Evolutionary conservation across 1,140 invertebrate species (phyloP).

Genomic region (Polypedilum pembai): DNA sequence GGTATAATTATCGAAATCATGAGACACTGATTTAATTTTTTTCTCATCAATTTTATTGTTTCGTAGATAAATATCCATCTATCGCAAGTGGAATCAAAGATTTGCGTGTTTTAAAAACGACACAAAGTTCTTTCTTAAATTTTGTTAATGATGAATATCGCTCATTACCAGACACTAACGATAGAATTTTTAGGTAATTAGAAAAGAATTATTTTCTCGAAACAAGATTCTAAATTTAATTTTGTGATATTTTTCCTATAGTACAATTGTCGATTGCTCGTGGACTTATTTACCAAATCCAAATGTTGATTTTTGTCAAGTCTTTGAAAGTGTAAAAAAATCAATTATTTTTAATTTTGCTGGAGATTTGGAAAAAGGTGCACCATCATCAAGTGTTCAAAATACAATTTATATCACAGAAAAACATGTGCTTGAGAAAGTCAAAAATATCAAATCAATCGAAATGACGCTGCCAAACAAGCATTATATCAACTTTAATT

Average conservation of each 20-base stretch:
- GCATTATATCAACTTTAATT: constrained; percentile 65
- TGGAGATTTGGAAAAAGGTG: constrained; percentile 56
- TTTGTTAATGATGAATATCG: constrained; percentile 69
- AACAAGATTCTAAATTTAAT: no score
- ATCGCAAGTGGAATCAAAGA: constrained; percentile 57
- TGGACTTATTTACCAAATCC: constrained; percentile 60
- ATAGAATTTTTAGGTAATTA: constrained; percentile 52
- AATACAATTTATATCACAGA: constrained; percentile 64
- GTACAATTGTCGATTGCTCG: constrained; percentile 60
- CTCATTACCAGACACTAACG: constrained; percentile 61
- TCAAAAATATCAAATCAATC: constrained; percentile 54
- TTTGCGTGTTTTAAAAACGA: constrained; percentile 64
- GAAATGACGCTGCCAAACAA: constrained; percentile 72
- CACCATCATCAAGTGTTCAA: constrained; percentile 67
- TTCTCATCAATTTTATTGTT: constrained; percentile 8
- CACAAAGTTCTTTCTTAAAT: constrained; percentile 67
- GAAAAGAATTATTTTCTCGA: neutral
- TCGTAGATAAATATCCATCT: constrained; percentile 42
- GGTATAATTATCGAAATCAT: constrained; percentile 45
- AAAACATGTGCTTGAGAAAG: constrained; percentile 54
- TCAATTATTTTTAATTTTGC: constrained; percentile 65
- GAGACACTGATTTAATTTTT: neutral
- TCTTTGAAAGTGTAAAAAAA: constrained; percentile 58
- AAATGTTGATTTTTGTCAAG: constrained; percentile 56
- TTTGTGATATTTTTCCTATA: constrained; percentile 40